Percentiles rank a stretch among this genome's conserved stretches.
phyloP scores from a whole-genome alignment of 2,797 vertebrate genomes.

The Smutsia temminckii region DNA sequence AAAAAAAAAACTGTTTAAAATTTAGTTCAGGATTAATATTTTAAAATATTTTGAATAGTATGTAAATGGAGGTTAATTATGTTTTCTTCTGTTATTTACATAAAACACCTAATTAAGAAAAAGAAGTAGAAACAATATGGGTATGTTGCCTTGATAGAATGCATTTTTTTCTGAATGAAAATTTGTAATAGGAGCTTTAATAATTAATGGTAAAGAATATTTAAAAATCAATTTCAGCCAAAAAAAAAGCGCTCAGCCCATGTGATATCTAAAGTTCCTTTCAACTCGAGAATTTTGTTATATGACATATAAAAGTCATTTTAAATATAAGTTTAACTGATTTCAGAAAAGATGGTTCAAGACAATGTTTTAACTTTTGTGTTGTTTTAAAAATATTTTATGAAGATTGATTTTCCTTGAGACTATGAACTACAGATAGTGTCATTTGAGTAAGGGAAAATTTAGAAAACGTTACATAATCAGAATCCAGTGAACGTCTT shows the following conservation, averaged over 20 bases:
- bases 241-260: background rate
- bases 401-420: background rate
- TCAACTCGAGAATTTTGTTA: background rate
- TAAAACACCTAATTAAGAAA: background rate
- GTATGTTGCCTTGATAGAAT: background rate
- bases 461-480: background rate
- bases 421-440: background rate
- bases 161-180: background rate
- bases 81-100: background rate
- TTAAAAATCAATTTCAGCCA: background rate
- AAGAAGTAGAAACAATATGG: background rate
- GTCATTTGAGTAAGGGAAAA: background rate
- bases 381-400: background rate
- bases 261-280: background rate
- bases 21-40: background rate
- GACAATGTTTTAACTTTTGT: background rate
- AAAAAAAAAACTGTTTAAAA: background rate
- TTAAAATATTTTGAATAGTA: background rate
- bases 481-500: background rate
- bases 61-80: background rate
- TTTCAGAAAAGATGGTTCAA: background rate
- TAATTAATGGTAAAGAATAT: background rate
- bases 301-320: background rate
- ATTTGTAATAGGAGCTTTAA: background rate
- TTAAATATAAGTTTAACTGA: background rate